Conservation (phyloP, 2,888 invertebrate species). For the Cephonodes hylas region DNA sequence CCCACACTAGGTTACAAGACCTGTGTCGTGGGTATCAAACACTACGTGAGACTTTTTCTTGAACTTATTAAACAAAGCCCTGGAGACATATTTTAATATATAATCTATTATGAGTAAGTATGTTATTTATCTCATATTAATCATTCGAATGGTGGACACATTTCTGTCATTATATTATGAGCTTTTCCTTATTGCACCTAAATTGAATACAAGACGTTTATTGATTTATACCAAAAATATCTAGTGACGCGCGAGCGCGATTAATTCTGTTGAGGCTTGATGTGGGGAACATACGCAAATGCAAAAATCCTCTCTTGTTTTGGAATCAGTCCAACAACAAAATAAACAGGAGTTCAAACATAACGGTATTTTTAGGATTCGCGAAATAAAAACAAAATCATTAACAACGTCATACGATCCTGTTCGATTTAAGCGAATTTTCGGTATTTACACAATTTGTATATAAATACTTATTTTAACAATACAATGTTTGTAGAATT, state of each 20-base stretch:
- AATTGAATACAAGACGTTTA: slow-evolving; percentile 15
- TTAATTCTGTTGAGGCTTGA: slow-evolving; percentile 25
- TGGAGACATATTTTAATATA: too few relatives aligned
- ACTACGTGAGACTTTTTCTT: too few relatives aligned
- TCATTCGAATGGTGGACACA: too few relatives aligned
- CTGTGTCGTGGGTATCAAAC: too few relatives aligned
- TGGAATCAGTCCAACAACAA: slow-evolving; percentile 48
- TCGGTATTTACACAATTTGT: too few relatives aligned
- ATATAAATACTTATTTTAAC: too few relatives aligned
- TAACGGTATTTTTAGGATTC: not conserved
- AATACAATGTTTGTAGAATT: too few relatives aligned
- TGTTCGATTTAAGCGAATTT: too few relatives aligned
- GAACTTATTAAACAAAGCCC: too few relatives aligned
- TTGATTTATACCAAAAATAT: slow-evolving; percentile 26
- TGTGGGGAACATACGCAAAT: slow-evolving; percentile 30
- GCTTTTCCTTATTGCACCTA: slow-evolving; percentile 2
- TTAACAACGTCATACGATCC: not conserved
- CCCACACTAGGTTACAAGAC: too few relatives aligned
- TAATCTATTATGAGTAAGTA: too few relatives aligned
- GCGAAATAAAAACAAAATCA: not conserved
- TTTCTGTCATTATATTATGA: not conserved
- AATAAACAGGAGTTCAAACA: slow-evolving; percentile 13
- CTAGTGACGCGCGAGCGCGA: slow-evolving; percentile 28
- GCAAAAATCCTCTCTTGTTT: slow-evolving; percentile 39
- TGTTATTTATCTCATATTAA: too few relatives aligned